phyloP scores from a whole-genome alignment of 2,797 vertebrate genomes.

The Mus spretus region DNA sequence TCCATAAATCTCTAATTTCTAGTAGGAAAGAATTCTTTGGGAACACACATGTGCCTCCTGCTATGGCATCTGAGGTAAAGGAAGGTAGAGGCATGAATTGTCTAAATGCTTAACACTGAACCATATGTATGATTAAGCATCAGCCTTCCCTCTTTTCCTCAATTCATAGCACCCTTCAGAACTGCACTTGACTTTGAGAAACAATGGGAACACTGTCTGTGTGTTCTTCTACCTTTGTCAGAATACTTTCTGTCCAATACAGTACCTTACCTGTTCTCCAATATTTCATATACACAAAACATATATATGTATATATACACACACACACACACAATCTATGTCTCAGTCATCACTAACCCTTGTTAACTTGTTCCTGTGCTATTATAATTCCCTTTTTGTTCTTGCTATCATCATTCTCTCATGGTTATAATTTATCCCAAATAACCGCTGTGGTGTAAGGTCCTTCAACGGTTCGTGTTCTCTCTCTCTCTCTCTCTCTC shows the following conservation, averaged over 20 bases:
- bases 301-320: not conserved
- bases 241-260: not conserved
- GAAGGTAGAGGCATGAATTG: not conserved
- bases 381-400: conserved; percentile 29
- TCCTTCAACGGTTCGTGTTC: not conserved
- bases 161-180: not conserved
- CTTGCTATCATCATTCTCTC: not conserved
- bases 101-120: not conserved
- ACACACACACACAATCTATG: not conserved
- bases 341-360: not conserved
- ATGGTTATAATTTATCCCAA: not conserved
- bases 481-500: not conserved
- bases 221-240: conserved; percentile 29
- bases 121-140: not conserved
- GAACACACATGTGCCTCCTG: not conserved
- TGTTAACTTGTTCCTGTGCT: not conserved
- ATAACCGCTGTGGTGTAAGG: conserved; percentile 11
- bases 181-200: not conserved
- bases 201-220: not conserved
- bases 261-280: not conserved
- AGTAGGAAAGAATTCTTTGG: conserved; percentile 7
- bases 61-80: accelerated
- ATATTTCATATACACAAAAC: not conserved
- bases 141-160: not conserved
- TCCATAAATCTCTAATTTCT: conserved; percentile 11